Percentiles rank a stretch among this genome's conserved stretches.
Evolutionary conservation across 1,140 invertebrate species (phyloP).

Genomic region (Dinoponera quadriceps): DNA sequence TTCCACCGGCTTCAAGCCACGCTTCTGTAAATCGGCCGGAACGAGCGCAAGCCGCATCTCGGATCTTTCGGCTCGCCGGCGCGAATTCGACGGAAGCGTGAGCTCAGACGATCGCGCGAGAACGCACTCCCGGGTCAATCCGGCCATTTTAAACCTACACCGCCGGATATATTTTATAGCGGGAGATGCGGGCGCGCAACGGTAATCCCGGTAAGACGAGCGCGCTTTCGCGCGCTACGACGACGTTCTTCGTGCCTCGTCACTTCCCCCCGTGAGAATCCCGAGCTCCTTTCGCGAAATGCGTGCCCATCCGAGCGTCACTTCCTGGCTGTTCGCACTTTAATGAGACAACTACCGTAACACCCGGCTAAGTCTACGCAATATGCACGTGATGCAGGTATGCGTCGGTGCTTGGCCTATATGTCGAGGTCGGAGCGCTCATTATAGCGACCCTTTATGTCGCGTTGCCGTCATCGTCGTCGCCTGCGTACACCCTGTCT

Average conservation of each 20-base stretch:
- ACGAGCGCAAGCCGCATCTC: no score
- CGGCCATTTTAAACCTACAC: no score
- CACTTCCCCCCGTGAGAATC: slow-evolving; percentile 27
- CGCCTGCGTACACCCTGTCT: slow-evolving; percentile 59
- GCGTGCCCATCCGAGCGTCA: slow-evolving; percentile 21
- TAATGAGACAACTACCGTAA: slow-evolving; percentile 59
- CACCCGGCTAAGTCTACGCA: slow-evolving; percentile 64
- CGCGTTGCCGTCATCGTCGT: slow-evolving; percentile 57
- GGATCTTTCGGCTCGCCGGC: no score
- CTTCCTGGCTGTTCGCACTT: slow-evolving; percentile 67
- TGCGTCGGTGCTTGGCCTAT: slow-evolving; percentile 80
- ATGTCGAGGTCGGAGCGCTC: slow-evolving; percentile 80
- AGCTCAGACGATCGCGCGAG: no score
- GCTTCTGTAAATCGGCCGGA: no score
- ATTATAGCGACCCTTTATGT: slow-evolving; percentile 80
- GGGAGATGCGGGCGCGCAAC: neutral
- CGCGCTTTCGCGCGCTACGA: neutral
- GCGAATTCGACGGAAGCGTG: no score
- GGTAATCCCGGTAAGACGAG: neutral
- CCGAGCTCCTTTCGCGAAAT: slow-evolving; percentile 17
- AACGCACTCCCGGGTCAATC: no score
- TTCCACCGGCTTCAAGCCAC: no score
- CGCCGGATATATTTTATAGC: neutral
- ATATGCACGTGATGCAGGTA: slow-evolving; percentile 69
- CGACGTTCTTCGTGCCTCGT: slow-evolving; percentile 10